These are phyloP conservation scores for Thripadectes ignobilis DNA, from an alignment of 2,797 vertebrate species.

Conservation along the genomic window DNA sequence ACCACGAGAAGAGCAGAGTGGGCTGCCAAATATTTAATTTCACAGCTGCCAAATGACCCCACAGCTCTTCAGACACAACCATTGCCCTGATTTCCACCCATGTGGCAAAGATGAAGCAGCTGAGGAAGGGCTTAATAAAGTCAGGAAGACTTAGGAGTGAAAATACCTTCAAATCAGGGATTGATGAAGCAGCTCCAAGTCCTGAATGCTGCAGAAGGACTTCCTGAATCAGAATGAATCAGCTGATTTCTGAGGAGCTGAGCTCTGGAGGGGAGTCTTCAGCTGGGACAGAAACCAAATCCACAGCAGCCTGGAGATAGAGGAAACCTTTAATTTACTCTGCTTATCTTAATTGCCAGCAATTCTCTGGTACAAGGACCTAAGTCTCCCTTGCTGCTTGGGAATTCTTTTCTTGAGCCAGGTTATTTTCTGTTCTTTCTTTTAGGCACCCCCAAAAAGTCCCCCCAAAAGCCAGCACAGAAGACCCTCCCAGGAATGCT, in stretches of 20 bases:
- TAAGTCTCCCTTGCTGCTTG: not conserved
- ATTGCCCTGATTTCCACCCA: not conserved
- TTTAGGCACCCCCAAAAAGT: not conserved
- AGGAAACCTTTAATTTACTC: not conserved
- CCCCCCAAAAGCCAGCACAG: not conserved
- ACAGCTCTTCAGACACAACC: not conserved
- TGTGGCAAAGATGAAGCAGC: not conserved
- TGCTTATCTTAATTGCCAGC: not conserved
- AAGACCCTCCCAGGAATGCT: not conserved
- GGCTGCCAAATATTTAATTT: not conserved
- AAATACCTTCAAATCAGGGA: not conserved
- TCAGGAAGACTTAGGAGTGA: not conserved
- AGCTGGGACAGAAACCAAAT: not conserved
- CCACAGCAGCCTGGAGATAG: not conserved
- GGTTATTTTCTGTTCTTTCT: fast-evolving
- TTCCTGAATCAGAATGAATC: not conserved
- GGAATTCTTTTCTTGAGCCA: not conserved
- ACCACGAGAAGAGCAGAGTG: not conserved
- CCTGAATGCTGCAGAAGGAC: not conserved
- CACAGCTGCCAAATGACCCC: not conserved
- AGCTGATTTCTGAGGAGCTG: not conserved
- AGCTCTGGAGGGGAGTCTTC: not conserved
- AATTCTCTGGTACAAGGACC: not conserved
- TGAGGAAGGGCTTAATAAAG: not conserved
- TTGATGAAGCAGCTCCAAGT: not conserved